Evolutionary conservation across 2,888 invertebrate species (phyloP), one percentile per base, ranked within the genome.

Genomic region (Acrocyrtus sp.): DNA sequence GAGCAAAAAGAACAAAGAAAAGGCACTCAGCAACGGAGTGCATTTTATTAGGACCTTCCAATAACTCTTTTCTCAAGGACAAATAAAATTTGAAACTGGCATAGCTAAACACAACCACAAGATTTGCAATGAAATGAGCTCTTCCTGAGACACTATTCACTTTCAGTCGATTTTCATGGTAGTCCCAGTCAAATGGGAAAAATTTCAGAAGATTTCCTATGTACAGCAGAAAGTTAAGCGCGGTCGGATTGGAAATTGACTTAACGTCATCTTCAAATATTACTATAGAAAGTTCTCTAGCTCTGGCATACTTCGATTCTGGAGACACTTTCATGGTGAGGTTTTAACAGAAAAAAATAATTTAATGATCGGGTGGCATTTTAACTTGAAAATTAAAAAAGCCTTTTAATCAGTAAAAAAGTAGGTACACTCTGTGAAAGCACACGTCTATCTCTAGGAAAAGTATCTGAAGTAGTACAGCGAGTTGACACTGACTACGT

Each of bases 1-100:
- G 22, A 24, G 61, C 74, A 63, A 74, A 74, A 12, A 74, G 54
- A 27, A 74, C 74, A 74, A 74, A 68, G 68, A 69, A 74, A 15
- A 74, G 43, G 26, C 68, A 74, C 39, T 68, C 74, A 8, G 58
- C 63, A 2, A 69, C 69, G 1, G 69, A 69, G 43, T 69, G 69
- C 10, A 69, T 69, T 19, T 69, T 69, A 60, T 53, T 61, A 12
- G 61, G 61, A 43, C 54, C 62, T 22, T 69, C 69, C 10, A 69
- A 17, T 1, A 69, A 22, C 39, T 69, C 69, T 27, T 62, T 69
- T n/a, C 69, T 19, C 3, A 69, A 17, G 4, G 54, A 54, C 12
- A 63, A 34, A 39, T 68, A 68, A 43, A 74, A 68, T 51, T 68
- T 74, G 27, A 74, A 45, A 45, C 67, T 63, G 3, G 68, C 58